Evolutionary conservation across 1,140 invertebrate species (phyloP).

Genomic region (Theocolax elegans): DNA sequence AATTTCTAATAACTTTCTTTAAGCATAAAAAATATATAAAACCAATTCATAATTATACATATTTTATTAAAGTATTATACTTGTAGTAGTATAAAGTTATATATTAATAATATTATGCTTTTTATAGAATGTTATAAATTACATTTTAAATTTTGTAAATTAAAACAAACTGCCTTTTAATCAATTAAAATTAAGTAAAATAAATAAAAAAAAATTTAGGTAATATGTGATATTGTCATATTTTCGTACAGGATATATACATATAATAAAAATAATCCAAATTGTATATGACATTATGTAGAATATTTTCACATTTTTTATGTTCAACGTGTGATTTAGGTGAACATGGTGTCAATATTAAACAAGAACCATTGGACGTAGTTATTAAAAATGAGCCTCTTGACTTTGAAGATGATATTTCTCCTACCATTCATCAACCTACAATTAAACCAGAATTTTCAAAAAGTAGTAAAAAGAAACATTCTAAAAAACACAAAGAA

Average conservation of each 20-base stretch:
- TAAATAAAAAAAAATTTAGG: too few relatives aligned
- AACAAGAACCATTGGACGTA: conserved; percentile 7
- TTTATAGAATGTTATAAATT: too few relatives aligned
- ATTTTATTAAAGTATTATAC: too few relatives aligned
- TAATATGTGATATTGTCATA: not conserved
- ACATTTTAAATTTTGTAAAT: too few relatives aligned
- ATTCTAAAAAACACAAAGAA: conserved; percentile 3
- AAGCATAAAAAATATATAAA: too few relatives aligned
- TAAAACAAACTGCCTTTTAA: too few relatives aligned
- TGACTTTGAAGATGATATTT: not conserved
- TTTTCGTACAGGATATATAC: not conserved
- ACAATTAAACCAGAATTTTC: not conserved
- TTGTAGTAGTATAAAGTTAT: too few relatives aligned
- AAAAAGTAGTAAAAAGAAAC: conserved; percentile 31
- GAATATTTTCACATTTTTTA: not conserved
- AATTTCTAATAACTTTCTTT: too few relatives aligned
- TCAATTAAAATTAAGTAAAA: too few relatives aligned
- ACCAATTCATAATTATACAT: too few relatives aligned
- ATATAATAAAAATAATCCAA: too few relatives aligned
- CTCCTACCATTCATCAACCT: not conserved
- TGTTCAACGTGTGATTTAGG: conserved; percentile 22
- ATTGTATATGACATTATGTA: not conserved
- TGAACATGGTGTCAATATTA: not conserved
- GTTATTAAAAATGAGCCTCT: conserved; percentile 2
- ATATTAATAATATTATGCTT: too few relatives aligned